Evolutionary conservation across 2,888 invertebrate genomes (phyloP), one percentile per base, ranked within the genome.

Genomic region (Gerris lacustris): DNA sequence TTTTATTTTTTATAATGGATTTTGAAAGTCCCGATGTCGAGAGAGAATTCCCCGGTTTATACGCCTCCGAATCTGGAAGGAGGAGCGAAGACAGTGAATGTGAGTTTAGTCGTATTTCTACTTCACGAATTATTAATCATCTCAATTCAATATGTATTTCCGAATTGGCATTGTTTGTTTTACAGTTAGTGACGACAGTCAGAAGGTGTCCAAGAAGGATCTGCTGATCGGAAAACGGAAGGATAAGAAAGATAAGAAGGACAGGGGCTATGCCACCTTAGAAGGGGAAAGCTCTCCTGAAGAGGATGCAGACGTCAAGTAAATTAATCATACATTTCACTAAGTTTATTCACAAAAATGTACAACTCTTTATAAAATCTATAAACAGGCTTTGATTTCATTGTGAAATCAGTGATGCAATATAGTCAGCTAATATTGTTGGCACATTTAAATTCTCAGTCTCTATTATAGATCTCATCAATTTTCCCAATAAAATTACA

Each of bases 251-350:
- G 93, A 94, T 71, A 91, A 90, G 77, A 91, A 91, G 80, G 93
- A 94, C 78, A 85, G 91, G 76, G 94, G 95, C 4, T 96, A 96
- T 84, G 93, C 93, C 67, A 92, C 94, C 44, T 83, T 96, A 76
- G 95, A 92, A 81, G 95, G 94, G 64, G 94, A 94, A 81, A 94
- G 95, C 78, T 95, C 95, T 0, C 92, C 91, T 6, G 94, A 94
- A 79, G 93, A 93, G 77, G 92, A 91, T 77, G 84, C 87, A 63
- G 92, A 92, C 81, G 87, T 88, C 6, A 91, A 90, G 91, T 91
- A 81, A 81, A 76, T 73, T 6, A 44, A 44, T 11, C n/a, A 44
- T n/a, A 6, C 17, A 18, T 17, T 66, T 17, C 18, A 62, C 31
- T 31, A 31, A 31, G 31, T 31, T 31, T 2, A 31, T 31, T 31